A percentile compares a stretch with the other conserved stretches of the same genome.
Conservation (phyloP, 1,140 invertebrate genomes). For the Trichogramma pretiosum region DNA sequence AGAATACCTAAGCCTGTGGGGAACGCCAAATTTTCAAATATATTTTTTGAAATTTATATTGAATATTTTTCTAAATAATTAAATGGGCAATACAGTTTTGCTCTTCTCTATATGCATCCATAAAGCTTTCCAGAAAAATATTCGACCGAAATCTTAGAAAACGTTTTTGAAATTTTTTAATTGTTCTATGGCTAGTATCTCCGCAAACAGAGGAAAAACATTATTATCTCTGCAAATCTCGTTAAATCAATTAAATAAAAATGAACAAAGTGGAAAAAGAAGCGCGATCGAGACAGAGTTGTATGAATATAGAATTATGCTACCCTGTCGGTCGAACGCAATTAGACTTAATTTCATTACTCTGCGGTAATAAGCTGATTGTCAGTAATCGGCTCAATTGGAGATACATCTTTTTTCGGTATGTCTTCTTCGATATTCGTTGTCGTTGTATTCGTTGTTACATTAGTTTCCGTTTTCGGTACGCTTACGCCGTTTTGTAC, state of each 20-base stretch:
- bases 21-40: no score
- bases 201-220: slow-evolving; percentile 17
- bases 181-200: no score
- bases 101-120: no score
- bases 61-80: no score
- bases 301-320: not conserved
- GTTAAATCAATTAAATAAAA: slow-evolving; percentile 1
- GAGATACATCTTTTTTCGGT: slow-evolving; percentile 37
- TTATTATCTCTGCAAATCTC: slow-evolving; percentile 3
- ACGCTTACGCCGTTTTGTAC: slow-evolving; percentile 35
- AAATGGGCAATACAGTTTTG: slow-evolving; percentile 13
- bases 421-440: slow-evolving; percentile 34
- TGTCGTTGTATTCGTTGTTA: slow-evolving; percentile 21
- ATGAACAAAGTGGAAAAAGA: slow-evolving; percentile 4
- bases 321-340: not conserved
- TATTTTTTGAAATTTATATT: no score
- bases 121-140: no score
- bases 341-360: slow-evolving; percentile 26
- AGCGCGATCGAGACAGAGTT: not conserved
- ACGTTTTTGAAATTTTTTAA: no score
- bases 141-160: no score
- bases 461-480: slow-evolving; percentile 17
- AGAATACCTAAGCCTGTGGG: no score
- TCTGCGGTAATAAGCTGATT: slow-evolving; percentile 41
- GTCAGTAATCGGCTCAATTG: slow-evolving; percentile 32